A percentile compares a stretch with the other conserved stretches of the same genome.
Evolutionary conservation across 37 sponge, comb jelly and placozoan genomes (phyloP).

Genomic region (Mnemiopsis leidyi): DNA sequence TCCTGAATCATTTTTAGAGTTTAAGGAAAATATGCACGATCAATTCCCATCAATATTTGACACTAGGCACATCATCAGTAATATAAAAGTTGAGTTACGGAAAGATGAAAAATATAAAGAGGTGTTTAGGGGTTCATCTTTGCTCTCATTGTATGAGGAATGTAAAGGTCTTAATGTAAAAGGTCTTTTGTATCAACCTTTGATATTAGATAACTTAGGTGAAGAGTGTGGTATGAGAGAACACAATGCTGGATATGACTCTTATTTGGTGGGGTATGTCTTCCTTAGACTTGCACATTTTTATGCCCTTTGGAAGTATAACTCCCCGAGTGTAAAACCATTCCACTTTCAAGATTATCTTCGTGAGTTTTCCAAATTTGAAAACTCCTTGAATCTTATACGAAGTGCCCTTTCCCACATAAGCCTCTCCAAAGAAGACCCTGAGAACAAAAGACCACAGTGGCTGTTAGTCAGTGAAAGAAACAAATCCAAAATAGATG

Average conservation of each 20-base stretch:
- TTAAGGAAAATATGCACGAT: constrained; percentile 72
- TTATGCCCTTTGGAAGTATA: not conserved
- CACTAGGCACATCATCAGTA: constrained; percentile 72
- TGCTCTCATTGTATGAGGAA: constrained; percentile 45
- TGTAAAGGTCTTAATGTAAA: not conserved
- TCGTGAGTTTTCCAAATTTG: not conserved
- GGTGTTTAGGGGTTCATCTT: not conserved
- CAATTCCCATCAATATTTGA: constrained; percentile 79
- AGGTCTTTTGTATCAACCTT: constrained; percentile 27
- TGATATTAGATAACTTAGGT: not conserved
- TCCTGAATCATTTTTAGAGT: constrained; percentile 73
- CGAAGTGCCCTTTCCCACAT: constrained; percentile 19
- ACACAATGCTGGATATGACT: constrained; percentile 55
- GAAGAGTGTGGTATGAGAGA: constrained; percentile 30
- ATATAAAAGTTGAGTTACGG: constrained; percentile 6
- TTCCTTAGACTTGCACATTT: constrained; percentile 54
- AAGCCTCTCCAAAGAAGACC: not conserved
- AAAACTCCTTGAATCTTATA: constrained; percentile 13
- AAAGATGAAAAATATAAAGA: constrained; percentile 32
- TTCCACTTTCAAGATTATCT: constrained; percentile 30
- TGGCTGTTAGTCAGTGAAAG: not conserved
- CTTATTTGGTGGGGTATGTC: constrained; percentile 18
- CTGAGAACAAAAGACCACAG: not conserved
- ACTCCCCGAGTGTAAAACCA: constrained; percentile 27
- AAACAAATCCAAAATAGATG: not conserved